phyloP scores from a whole-genome alignment of 2,113 vertebrate genomes.

The Sapajus apella region DNA sequence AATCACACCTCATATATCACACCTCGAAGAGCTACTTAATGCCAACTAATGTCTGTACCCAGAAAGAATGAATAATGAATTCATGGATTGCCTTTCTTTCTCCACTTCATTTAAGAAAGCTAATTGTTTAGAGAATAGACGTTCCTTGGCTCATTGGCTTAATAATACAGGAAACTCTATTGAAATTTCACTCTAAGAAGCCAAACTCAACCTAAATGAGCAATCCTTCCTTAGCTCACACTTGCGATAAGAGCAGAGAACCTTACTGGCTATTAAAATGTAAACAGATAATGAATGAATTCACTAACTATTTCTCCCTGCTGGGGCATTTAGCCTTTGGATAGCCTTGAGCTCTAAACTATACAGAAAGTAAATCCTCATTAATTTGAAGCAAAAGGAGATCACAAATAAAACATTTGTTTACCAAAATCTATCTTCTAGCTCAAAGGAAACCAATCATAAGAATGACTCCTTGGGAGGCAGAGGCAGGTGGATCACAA shows the following conservation, averaged over 20 bases:
- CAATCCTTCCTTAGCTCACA: conserved; percentile 37
- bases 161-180: conserved; percentile 66
- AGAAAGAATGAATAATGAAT: conserved; percentile 63
- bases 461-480: neutral
- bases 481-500: too few species aligned
- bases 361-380: conserved; percentile 50
- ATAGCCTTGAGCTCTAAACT: conserved; percentile 54
- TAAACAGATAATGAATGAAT: conserved; percentile 66
- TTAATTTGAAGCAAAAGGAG: conserved; percentile 57
- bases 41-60: conserved; percentile 31
- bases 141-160: conserved; percentile 72
- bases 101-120: conserved; percentile 67
- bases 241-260: conserved; percentile 21
- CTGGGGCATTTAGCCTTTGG: conserved; percentile 48
- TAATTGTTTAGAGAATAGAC: conserved; percentile 75
- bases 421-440: neutral
- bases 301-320: conserved; percentile 49
- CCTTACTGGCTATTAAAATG: conserved; percentile 51
- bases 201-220: conserved; percentile 52
- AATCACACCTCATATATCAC: conserved; percentile 65
- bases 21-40: conserved; percentile 57
- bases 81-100: conserved; percentile 52
- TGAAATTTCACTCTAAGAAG: conserved; percentile 61
- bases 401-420: conserved; percentile 26
- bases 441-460: neutral